Evolutionary conservation across 1,140 invertebrate species (phyloP).

Genomic region (Arctopsyche grandis): DNA sequence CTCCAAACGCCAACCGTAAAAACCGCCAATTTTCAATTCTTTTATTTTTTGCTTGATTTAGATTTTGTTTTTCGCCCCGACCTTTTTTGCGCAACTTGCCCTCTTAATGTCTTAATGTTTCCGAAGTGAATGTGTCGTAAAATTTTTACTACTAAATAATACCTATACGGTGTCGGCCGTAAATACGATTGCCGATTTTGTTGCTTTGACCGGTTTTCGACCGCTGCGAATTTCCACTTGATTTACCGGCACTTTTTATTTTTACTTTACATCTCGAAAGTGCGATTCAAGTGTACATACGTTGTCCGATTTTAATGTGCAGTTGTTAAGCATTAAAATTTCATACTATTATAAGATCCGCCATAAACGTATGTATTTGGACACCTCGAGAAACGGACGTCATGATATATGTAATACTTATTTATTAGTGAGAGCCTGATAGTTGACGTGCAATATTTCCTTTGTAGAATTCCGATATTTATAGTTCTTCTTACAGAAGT

Average conservation of each 20-base stretch:
- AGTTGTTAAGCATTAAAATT: neutral
- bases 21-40: neutral
- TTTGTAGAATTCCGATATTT: too few relatives aligned
- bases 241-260: slow-evolving; percentile 1
- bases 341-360: neutral
- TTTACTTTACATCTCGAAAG: neutral
- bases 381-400: too few relatives aligned
- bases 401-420: too few relatives aligned
- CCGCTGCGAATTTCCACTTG: slow-evolving; percentile 3
- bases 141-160: slow-evolving; percentile 51
- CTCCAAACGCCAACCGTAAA: neutral
- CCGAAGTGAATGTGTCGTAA: slow-evolving; percentile 47
- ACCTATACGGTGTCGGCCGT: slow-evolving; percentile 23
- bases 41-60: neutral
- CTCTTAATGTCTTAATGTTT: slow-evolving; percentile 51
- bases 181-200: slow-evolving; percentile 35
- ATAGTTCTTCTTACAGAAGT: too few relatives aligned
- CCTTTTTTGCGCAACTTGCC: neutral
- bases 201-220: slow-evolving; percentile 46
- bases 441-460: too few relatives aligned
- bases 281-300: neutral
- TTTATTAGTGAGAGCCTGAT: too few relatives aligned
- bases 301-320: neutral
- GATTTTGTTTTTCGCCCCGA: neutral
- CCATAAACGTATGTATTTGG: too few relatives aligned